Percentiles rank a stretch among this genome's conserved stretches.
phyloP scores from a whole-genome alignment of 2,888 invertebrate species.

The Drosophila lutescens region DNA sequence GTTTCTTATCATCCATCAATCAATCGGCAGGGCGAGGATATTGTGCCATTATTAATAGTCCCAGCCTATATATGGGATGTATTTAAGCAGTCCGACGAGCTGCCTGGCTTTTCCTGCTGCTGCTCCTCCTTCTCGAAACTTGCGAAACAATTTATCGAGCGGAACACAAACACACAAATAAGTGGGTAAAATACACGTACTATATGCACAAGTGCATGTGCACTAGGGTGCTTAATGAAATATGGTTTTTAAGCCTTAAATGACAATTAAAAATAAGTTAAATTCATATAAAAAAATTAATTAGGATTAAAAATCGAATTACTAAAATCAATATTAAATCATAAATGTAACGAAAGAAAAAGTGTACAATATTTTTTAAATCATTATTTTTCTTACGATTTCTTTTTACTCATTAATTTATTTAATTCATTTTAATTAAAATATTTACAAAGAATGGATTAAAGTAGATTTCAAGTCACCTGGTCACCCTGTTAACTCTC shows the following conservation, averaged over 20 bases:
- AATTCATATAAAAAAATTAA: not conserved
- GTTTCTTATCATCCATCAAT: slow-evolving; percentile 69
- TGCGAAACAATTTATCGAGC: slow-evolving; percentile 59
- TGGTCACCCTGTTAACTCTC: not conserved
- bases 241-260: no score
- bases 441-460: not conserved
- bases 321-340: no score
- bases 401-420: no score
- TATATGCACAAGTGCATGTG: slow-evolving; percentile 6
- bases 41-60: slow-evolving; percentile 64
- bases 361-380: no score
- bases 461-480: no score
- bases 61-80: slow-evolving; percentile 13
- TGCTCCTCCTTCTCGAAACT: slow-evolving; percentile 32
- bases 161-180: slow-evolving; percentile 40
- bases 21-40: slow-evolving; percentile 60
- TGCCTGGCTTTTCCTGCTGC: slow-evolving; percentile 6
- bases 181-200: slow-evolving; percentile 24
- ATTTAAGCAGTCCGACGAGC: slow-evolving; percentile 32
- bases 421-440: no score
- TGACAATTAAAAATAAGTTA: not conserved
- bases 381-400: no score
- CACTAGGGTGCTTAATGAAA: slow-evolving; percentile 3
- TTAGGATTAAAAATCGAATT: no score
- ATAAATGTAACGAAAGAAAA: no score